A percentile compares a stretch with the other conserved stretches of the same genome.
phyloP scores from a whole-genome alignment of 2,888 invertebrate genomes.

The Oxystoma pomonae region DNA sequence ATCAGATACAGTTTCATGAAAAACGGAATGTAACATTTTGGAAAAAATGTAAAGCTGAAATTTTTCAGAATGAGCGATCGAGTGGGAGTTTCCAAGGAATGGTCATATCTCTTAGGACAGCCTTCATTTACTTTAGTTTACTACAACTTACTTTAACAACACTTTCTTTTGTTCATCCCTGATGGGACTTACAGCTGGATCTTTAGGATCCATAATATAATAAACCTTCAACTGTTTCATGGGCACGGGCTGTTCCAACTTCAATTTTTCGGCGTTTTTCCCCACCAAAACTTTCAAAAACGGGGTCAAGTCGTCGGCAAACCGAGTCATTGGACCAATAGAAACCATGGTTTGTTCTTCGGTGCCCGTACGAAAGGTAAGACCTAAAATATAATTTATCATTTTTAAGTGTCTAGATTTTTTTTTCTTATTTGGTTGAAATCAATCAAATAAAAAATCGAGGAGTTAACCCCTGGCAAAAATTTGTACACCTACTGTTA shows the following conservation, averaged over 20 bases:
- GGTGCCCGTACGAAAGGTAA: conserved; percentile 66
- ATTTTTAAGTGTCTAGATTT: too few relatives aligned
- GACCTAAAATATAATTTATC: conserved; percentile 49
- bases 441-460: too few relatives aligned
- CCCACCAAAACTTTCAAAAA: conserved; percentile 64
- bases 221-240: conserved; percentile 66
- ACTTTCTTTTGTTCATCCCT: conserved; percentile 57
- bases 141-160: conserved; percentile 36
- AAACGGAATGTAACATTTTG: too few relatives aligned
- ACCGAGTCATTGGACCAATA: conserved; percentile 77
- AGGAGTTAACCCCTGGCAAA: too few relatives aligned
- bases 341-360: conserved; percentile 73
- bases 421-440: too few relatives aligned
- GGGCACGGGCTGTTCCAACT: conserved; percentile 59
- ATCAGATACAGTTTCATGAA: too few relatives aligned
- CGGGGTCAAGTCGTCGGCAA: conserved; percentile 75
- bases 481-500: too few relatives aligned
- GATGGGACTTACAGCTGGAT: conserved; percentile 68
- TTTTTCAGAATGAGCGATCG: too few relatives aligned
- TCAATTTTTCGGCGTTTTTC: conserved; percentile 51
- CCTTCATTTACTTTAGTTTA: too few relatives aligned
- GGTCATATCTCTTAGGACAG: neutral
- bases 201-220: conserved; percentile 73
- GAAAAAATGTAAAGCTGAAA: too few relatives aligned
- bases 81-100: neutral